phyloP scores from a whole-genome alignment of 2,888 invertebrate species.

The Hyposoter dolosus region DNA sequence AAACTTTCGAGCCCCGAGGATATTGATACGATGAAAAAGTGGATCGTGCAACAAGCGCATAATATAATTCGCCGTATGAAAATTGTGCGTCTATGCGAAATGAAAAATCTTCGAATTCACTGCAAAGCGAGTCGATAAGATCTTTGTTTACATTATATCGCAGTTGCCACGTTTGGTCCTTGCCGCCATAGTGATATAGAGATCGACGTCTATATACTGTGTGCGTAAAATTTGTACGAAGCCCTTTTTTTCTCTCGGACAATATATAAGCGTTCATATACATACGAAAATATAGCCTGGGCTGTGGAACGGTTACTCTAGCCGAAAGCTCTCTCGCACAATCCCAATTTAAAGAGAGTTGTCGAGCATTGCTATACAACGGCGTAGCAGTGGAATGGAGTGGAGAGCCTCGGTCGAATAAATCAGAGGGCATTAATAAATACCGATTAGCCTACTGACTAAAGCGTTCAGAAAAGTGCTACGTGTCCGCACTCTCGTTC shows the following conservation, averaged over 20 bases:
- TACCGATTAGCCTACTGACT: slow-evolving; percentile 73
- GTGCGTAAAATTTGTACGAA: neutral
- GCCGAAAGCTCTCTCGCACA: slow-evolving; percentile 50
- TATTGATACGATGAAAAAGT: neutral
- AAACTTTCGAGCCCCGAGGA: neutral
- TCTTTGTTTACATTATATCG: slow-evolving; percentile 23
- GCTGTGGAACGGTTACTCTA: slow-evolving; percentile 35
- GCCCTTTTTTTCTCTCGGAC: slow-evolving; percentile 2
- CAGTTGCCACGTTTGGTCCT: neutral
- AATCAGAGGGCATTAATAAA: slow-evolving; percentile 72
- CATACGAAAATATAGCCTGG: slow-evolving; percentile 11
- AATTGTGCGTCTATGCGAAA: neutral
- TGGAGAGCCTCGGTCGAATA: slow-evolving; percentile 41
- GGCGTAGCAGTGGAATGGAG: slow-evolving; percentile 14
- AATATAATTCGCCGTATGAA: neutral
- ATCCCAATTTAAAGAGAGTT: slow-evolving; percentile 59
- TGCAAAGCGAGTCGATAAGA: neutral
- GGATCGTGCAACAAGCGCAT: neutral
- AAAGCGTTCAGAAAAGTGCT: slow-evolving; percentile 34
- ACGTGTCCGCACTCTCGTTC: neutral
- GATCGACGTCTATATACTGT: neutral
- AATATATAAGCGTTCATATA: slow-evolving; percentile 11
- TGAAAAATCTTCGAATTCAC: neutral
- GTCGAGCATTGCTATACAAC: slow-evolving; percentile 16
- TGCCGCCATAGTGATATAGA: neutral